A percentile compares a stretch with the other conserved stretches of the same genome.
Conservation (phyloP, 2,888 invertebrate genomes). For the Tholera decimalis region DNA sequence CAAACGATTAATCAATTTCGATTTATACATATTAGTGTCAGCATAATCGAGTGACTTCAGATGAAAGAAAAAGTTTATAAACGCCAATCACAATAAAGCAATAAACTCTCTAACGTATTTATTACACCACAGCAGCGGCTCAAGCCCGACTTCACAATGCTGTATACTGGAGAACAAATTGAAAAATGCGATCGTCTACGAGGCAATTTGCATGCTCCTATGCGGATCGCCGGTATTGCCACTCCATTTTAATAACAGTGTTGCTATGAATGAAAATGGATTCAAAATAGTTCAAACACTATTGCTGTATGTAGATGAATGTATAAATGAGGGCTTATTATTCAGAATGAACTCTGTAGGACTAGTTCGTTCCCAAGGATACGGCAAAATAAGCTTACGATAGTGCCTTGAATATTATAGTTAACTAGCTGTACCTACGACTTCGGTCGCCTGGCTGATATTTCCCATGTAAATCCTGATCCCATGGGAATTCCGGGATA, state of each 20-base stretch:
- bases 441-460: no score
- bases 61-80: background rate
- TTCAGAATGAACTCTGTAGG: slow-evolving; percentile 22
- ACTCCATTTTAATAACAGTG: slow-evolving; percentile 63
- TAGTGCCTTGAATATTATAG: slow-evolving; percentile 1
- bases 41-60: background rate
- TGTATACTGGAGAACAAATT: slow-evolving; percentile 69
- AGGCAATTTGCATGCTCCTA: slow-evolving; percentile 73
- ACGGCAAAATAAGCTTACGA: slow-evolving; percentile 4
- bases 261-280: slow-evolving; percentile 58
- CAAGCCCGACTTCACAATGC: slow-evolving; percentile 45
- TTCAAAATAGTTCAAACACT: slow-evolving; percentile 44
- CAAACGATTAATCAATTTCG: no score
- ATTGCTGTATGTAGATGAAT: slow-evolving; percentile 37
- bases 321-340: slow-evolving; percentile 20
- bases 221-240: slow-evolving; percentile 64
- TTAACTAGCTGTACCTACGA: background rate
- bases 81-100: background rate
- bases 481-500: no score
- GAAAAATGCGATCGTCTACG: slow-evolving; percentile 75
- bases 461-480: no score
- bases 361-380: slow-evolving; percentile 16
- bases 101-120: slow-evolving; percentile 28
- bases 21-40: no score
- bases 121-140: slow-evolving; percentile 25